Percentiles rank a stretch among this genome's conserved stretches.
phyloP scores from a whole-genome alignment of 2,113 vertebrate genomes.

The Anoura caudifer region DNA sequence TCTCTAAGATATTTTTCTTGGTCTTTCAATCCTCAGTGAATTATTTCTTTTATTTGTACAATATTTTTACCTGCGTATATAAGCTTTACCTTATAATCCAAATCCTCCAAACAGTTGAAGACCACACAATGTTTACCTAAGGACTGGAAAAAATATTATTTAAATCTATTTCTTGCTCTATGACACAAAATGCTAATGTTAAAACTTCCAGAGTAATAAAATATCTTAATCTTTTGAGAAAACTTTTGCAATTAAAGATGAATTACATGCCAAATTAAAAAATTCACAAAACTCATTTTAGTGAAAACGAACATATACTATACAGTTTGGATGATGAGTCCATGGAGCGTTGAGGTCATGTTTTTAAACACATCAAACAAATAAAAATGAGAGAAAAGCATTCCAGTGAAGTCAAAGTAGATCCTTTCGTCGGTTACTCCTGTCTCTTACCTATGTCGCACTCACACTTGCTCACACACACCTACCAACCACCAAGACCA shows the following conservation, averaged over 20 bases:
- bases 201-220: not conserved
- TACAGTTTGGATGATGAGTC: not conserved
- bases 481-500: not conserved
- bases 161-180: slow-evolving; percentile 49
- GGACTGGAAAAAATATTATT: slow-evolving; percentile 64
- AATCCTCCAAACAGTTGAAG: slow-evolving; percentile 80
- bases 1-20: not conserved
- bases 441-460: not conserved
- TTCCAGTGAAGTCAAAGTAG: not conserved
- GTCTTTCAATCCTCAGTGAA: not conserved
- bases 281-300: not conserved
- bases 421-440: not conserved
- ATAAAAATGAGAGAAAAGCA: not conserved
- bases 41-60: not conserved
- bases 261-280: not conserved
- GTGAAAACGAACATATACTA: not conserved
- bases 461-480: not conserved
- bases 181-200: not conserved
- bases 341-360: not conserved
- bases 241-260: not conserved
- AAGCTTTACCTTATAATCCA: slow-evolving; percentile 81
- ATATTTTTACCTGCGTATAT: not conserved
- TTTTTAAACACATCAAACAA: not conserved
- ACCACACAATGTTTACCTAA: slow-evolving; percentile 81
- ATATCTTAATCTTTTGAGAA: slow-evolving; percentile 33